phyloP scores from a whole-genome alignment of 2,113 vertebrate genomes.

The Phylloscopus trochilus region DNA sequence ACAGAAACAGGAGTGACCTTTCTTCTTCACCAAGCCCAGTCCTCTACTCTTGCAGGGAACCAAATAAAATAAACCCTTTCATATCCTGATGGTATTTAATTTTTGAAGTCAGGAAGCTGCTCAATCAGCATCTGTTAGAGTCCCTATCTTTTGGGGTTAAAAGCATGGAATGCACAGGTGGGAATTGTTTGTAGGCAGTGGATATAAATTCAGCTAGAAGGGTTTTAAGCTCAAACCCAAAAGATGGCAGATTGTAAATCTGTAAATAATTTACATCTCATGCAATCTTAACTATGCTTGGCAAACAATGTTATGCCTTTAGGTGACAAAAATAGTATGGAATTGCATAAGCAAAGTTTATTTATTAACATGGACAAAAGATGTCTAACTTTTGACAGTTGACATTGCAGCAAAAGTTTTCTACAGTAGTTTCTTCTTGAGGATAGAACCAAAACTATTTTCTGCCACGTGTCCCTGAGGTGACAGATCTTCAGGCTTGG shows the following conservation, averaged over 20 bases:
- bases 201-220: background rate
- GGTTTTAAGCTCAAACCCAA: background rate
- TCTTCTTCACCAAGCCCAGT: background rate
- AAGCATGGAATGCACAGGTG: background rate
- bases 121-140: background rate
- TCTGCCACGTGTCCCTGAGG: background rate
- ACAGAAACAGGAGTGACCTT: background rate
- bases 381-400: background rate
- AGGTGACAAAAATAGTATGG: background rate
- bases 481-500: background rate
- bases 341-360: background rate
- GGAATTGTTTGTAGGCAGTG: background rate
- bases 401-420: background rate
- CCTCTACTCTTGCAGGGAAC: background rate
- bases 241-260: background rate
- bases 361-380: background rate
- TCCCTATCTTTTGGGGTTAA: background rate
- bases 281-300: conserved; percentile 25
- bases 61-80: background rate
- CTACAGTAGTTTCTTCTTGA: background rate
- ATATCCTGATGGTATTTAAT: background rate
- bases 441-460: background rate
- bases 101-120: background rate
- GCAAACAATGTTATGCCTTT: background rate
- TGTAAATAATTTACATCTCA: background rate